These are phyloP conservation scores for Acromyrmex charruanus DNA, from an alignment of 1,140 invertebrate species.

Conservation along the genomic window DNA sequence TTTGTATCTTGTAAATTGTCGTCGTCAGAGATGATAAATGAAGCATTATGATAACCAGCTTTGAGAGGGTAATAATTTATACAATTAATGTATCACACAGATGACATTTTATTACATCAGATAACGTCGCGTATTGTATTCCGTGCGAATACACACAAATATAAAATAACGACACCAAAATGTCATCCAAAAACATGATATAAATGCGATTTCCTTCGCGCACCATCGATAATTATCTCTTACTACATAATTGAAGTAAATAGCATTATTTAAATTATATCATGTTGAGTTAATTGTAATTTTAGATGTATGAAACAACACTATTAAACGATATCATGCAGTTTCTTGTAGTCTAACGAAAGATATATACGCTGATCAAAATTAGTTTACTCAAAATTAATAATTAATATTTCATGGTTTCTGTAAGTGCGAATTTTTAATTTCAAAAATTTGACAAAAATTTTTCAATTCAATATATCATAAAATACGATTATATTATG, in stretches of 20 bases:
- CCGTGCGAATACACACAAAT: constrained; percentile 59
- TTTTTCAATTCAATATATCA: background rate
- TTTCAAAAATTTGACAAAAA: background rate
- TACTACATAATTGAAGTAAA: background rate
- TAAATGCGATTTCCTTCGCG: constrained; percentile 17
- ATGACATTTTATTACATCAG: constrained; percentile 84
- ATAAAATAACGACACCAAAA: constrained; percentile 45
- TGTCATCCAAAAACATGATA: constrained; percentile 28
- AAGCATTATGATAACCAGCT: constrained; percentile 23
- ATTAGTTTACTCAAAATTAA: constrained; percentile 17
- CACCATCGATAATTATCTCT: constrained; percentile 12
- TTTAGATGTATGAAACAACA: constrained; percentile 24
- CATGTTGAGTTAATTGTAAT: constrained; percentile 20
- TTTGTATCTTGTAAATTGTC: constrained; percentile 49
- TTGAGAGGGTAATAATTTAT: background rate
- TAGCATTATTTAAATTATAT: constrained; percentile 41
- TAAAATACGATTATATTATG: background rate
- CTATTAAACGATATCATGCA: constrained; percentile 25
- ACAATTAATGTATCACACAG: constrained; percentile 62
- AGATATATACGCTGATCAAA: background rate
- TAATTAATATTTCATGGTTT: background rate
- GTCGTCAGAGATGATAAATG: constrained; percentile 20
- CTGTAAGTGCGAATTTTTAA: background rate
- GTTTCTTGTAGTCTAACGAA: constrained; percentile 14
- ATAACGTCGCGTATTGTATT: constrained; percentile 77